These are phyloP conservation scores for Autographa pulchrina DNA, from an alignment of 2,888 invertebrate genomes.

Conservation along the genomic window DNA sequence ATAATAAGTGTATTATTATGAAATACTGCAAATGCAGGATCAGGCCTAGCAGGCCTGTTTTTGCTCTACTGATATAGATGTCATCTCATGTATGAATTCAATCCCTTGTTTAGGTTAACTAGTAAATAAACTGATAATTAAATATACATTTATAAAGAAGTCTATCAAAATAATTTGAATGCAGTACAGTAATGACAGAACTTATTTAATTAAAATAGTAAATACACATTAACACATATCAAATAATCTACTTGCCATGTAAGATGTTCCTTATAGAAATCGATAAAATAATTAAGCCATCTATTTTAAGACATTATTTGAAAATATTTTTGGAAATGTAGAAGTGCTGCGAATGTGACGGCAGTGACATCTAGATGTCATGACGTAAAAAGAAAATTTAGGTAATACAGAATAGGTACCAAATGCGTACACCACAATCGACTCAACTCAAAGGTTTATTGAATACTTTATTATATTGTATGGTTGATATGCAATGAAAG, in stretches of 20 bases:
- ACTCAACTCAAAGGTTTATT: not conserved
- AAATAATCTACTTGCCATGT: not conserved
- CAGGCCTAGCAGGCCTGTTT: not conserved
- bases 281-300: conserved; percentile 3
- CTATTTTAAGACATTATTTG: not conserved
- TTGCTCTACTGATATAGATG: not conserved
- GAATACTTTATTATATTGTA: not conserved
- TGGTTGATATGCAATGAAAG: conserved; percentile 23
- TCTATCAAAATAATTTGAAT: not conserved
- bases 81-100: not conserved
- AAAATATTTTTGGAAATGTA: conserved; percentile 5
- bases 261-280: not conserved
- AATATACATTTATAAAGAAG: not conserved
- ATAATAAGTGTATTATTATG: conserved; percentile 23
- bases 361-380: not conserved
- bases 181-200: not conserved
- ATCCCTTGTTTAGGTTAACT: not conserved
- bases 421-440: too few species aligned
- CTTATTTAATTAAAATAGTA: not conserved
- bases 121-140: not conserved
- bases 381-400: conserved; percentile 1
- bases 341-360: not conserved
- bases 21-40: not conserved
- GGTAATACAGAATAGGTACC: not conserved
- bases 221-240: not conserved